Base-by-base conservation (phyloP, 64 coral and sea anemone species). In the Astreopora myriophthalma region DNA sequence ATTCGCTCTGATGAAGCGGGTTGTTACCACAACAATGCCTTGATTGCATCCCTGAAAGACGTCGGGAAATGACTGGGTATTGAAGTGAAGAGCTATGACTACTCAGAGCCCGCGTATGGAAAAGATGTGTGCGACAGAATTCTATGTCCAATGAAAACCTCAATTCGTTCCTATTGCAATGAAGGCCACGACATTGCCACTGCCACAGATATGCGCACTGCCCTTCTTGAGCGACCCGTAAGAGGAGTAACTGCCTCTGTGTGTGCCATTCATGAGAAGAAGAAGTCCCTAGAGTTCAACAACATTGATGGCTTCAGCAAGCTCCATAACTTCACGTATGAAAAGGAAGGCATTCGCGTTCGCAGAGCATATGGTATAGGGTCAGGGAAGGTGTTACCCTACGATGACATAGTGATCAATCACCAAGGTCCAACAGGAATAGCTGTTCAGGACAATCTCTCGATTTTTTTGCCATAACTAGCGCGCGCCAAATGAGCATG, bases 261-360 rank as follows among this genome's bases (percentile, higher is more conserved):
- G 25, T 93, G 73, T 23, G 29, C 61, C 14, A 49, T 93, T 8
- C 65, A 79, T 20, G 62, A 93, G 69, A 37, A 19, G 4, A 85
- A 85, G 19, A 66, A 91, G 17, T 37, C n/a, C 24, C 20, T 85
- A 23, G 8, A 92, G 40, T 52, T 84, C 14, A 85, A 92, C 23
- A 92, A 40, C 36, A 65, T 85, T 8, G 80, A 76, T n/a, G 52
- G 70, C 35, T 85, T 92, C 30, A 91, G 33, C 39, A 84, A 84
- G 48, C 71, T 74, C 69, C 79, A 91, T 24, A 91, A 91, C n/a
- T 64, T 91, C 34, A 1, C 71, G 34, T 84, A 34, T 57, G 89
- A 91, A 49, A 25, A 91, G 7, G 52, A 60, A 51, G 89, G 76
- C 39, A 22, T 83, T 31, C 62, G 89, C 32, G 76, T 91, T 25